Evolutionary conservation across 2,888 invertebrate species (phyloP).

Genomic region (Agrochola macilenta): DNA sequence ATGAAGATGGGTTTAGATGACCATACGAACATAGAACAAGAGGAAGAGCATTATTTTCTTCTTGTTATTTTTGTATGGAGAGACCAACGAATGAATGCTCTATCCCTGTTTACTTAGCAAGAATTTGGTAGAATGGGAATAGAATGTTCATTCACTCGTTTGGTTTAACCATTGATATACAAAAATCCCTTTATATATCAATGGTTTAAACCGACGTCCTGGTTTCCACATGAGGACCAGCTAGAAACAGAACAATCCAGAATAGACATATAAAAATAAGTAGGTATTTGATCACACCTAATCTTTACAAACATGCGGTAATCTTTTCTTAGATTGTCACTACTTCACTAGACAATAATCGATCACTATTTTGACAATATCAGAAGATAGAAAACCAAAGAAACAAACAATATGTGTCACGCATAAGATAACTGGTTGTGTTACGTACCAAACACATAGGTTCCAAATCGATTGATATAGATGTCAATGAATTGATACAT

Average conservation of each 20-base stretch:
- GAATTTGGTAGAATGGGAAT: no score
- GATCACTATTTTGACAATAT: slow-evolving; percentile 33
- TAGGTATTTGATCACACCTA: background rate
- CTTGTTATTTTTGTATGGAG: no score
- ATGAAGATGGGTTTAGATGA: no score
- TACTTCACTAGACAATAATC: slow-evolving; percentile 25
- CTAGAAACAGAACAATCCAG: no score
- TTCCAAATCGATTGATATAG: background rate
- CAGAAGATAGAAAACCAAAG: slow-evolving; percentile 1
- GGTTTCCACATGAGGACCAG: background rate
- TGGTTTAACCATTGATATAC: no score
- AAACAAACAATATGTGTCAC: slow-evolving; percentile 13
- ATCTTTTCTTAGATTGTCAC: slow-evolving; percentile 1
- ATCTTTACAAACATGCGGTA: slow-evolving; percentile 3
- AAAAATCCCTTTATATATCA: no score
- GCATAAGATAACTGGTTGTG: background rate
- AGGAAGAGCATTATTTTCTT: no score
- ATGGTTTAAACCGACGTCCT: no score
- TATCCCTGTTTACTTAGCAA: no score
- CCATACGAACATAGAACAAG: no score
- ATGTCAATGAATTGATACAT: background rate
- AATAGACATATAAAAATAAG: background rate
- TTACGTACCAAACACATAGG: background rate
- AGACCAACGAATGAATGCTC: no score
- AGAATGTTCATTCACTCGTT: no score